A percentile compares a stretch with the other conserved stretches of the same genome.
Conservation (phyloP, 2,797 vertebrate species). For the Sebastes taczanowskii region DNA sequence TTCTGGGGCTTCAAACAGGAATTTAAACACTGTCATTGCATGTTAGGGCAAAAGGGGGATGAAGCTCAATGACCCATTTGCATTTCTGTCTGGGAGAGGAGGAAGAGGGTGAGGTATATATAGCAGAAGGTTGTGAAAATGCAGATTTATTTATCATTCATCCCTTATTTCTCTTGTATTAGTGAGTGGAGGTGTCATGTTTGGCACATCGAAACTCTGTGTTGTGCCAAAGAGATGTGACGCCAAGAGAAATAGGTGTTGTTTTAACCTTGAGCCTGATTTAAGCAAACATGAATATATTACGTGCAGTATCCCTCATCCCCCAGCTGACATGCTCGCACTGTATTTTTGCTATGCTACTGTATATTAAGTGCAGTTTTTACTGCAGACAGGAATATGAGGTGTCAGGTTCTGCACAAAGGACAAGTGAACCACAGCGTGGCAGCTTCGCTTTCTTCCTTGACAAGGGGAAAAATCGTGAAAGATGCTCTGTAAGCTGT, state of each 20-base stretch:
- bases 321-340: constrained; percentile 50
- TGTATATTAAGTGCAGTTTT: constrained; percentile 71
- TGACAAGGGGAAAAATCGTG: constrained; percentile 34
- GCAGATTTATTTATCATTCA: constrained; percentile 80
- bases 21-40: constrained; percentile 81
- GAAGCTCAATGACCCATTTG: constrained; percentile 82
- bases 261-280: constrained; percentile 84
- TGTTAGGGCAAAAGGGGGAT: constrained; percentile 77
- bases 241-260: constrained; percentile 80
- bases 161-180: constrained; percentile 75
- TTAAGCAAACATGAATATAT: constrained; percentile 84
- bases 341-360: constrained; percentile 65
- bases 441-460: constrained; percentile 52
- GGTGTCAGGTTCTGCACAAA: constrained; percentile 68
- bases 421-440: constrained; percentile 64
- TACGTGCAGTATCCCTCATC: constrained; percentile 69
- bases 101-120: constrained; percentile 49
- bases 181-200: constrained; percentile 80
- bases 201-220: constrained; percentile 69
- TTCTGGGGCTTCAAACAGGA: constrained; percentile 57
- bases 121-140: constrained; percentile 48
- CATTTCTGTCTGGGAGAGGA: constrained; percentile 75
- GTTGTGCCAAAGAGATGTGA: constrained; percentile 80
- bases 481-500: constrained; percentile 25
- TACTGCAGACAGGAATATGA: constrained; percentile 67